Conservation (phyloP, 2,797 vertebrate species). For the Gila robusta region DNA sequence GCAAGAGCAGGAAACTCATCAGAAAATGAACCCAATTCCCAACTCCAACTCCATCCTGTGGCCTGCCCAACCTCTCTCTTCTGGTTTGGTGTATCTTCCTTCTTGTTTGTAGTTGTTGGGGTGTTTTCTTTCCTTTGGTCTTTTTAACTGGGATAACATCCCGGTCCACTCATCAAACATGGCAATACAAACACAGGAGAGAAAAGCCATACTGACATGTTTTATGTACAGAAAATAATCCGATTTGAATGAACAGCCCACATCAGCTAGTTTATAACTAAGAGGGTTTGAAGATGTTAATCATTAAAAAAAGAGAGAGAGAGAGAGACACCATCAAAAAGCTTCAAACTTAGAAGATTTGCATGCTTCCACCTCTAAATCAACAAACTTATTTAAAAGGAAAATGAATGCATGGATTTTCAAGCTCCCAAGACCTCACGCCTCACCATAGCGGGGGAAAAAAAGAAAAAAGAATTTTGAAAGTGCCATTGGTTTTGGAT, state of each 20-base stretch:
- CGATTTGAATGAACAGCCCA: conserved; percentile 27
- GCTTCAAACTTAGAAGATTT: conserved; percentile 68
- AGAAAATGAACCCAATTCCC: conserved; percentile 84
- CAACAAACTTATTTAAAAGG: conserved; percentile 83
- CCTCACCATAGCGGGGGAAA: conserved; percentile 42
- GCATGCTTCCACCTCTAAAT: conserved; percentile 87
- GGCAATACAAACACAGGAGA: conserved; percentile 93
- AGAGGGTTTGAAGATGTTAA: conserved; percentile 33
- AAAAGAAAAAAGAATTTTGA: conserved; percentile 59
- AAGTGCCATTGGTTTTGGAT: conserved; percentile 75
- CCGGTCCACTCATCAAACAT: conserved; percentile 79
- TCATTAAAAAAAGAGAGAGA: not conserved
- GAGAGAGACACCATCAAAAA: not conserved
- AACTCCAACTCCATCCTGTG: conserved; percentile 52
- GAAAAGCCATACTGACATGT: conserved; percentile 98
- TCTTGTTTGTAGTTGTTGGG: conserved; percentile 76
- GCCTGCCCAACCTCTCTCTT: conserved; percentile 56
- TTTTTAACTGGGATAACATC: conserved; percentile 67
- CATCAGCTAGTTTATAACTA: conserved; percentile 31
- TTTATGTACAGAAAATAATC: conserved; percentile 57
- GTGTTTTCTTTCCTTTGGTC: conserved; percentile 60
- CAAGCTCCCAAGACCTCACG: conserved; percentile 58
- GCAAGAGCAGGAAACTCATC: conserved; percentile 93
- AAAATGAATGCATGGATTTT: conserved; percentile 87
- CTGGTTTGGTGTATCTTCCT: conserved; percentile 54